A percentile compares a stretch with the other conserved stretches of the same genome.
phyloP scores from a whole-genome alignment of 2,797 vertebrate genomes.

The Typhlichthys eigenmanni region DNA sequence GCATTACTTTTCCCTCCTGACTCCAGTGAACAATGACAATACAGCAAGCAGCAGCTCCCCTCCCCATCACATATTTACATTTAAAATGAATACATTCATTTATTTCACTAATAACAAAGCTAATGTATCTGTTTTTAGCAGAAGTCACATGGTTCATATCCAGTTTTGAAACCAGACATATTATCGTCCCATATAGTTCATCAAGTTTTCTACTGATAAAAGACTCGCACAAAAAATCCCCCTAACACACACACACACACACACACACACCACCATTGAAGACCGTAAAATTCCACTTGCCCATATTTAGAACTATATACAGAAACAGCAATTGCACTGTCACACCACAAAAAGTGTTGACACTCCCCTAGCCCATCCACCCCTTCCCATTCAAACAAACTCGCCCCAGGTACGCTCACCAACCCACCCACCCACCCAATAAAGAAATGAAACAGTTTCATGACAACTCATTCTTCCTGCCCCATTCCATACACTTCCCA shows the following conservation, averaged over 20 bases:
- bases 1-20: constrained; percentile 53
- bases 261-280: constrained; percentile 41
- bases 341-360: constrained; percentile 68
- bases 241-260: constrained; percentile 12
- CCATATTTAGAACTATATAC: constrained; percentile 81
- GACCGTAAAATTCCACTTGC: constrained; percentile 65
- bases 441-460: constrained; percentile 54
- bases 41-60: constrained; percentile 62
- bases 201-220: constrained; percentile 57
- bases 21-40: constrained; percentile 49
- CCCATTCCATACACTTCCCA: constrained; percentile 59
- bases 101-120: constrained; percentile 85
- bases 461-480: constrained; percentile 49
- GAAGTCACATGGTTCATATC: constrained; percentile 75
- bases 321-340: constrained; percentile 75
- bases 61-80: constrained; percentile 80
- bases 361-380: constrained; percentile 46
- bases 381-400: constrained; percentile 45
- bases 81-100: constrained; percentile 83
- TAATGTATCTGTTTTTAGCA: constrained; percentile 76
- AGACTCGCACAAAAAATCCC: constrained; percentile 53
- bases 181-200: constrained; percentile 46
- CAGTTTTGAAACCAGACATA: constrained; percentile 67
- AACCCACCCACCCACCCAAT: constrained; percentile 48
- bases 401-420: neutral